A percentile compares a stretch with the other conserved stretches of the same genome.
phyloP scores from a whole-genome alignment of 2,113 vertebrate species.

The Phalacrocorax aristotelis region DNA sequence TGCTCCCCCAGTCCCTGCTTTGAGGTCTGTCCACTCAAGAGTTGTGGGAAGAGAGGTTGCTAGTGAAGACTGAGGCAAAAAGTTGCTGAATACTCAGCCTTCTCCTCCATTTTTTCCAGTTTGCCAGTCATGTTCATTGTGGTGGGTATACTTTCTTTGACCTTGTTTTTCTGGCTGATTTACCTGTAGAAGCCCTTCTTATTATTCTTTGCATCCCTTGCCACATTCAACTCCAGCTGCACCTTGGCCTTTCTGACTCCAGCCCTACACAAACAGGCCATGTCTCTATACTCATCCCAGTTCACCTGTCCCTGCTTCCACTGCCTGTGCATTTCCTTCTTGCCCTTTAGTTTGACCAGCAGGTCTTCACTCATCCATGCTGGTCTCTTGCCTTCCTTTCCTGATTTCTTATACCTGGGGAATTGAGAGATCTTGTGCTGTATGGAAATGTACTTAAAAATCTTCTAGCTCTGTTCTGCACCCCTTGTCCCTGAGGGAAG shows the following conservation, averaged over 20 bases:
- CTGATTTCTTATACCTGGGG: not conserved
- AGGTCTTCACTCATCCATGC: too few species aligned
- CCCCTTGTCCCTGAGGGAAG: too few species aligned
- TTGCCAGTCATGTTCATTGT: not conserved
- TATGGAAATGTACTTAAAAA: not conserved
- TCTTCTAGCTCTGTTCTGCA: not conserved
- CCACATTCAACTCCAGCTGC: not conserved
- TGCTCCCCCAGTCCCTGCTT: not conserved
- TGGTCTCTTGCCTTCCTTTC: not conserved
- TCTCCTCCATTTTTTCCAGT: not conserved
- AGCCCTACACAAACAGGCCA: not conserved
- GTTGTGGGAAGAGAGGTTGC: not conserved
- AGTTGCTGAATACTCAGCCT: not conserved
- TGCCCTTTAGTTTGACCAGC: too few species aligned
- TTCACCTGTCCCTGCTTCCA: not conserved
- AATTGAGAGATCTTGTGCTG: not conserved
- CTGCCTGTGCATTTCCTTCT: too few species aligned
- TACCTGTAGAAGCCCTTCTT: not conserved
- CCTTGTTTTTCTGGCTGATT: not conserved
- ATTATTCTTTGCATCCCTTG: not conserved
- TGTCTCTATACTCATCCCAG: not conserved
- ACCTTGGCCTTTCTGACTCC: not conserved
- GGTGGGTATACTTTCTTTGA: not conserved
- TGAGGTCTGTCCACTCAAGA: not conserved
- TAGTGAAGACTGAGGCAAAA: not conserved